Percentiles rank a stretch among this genome's conserved stretches.
These are phyloP conservation scores for Carpatolechia fugitivella DNA, from an alignment of 2,888 invertebrate genomes.

Conservation along the genomic window DNA sequence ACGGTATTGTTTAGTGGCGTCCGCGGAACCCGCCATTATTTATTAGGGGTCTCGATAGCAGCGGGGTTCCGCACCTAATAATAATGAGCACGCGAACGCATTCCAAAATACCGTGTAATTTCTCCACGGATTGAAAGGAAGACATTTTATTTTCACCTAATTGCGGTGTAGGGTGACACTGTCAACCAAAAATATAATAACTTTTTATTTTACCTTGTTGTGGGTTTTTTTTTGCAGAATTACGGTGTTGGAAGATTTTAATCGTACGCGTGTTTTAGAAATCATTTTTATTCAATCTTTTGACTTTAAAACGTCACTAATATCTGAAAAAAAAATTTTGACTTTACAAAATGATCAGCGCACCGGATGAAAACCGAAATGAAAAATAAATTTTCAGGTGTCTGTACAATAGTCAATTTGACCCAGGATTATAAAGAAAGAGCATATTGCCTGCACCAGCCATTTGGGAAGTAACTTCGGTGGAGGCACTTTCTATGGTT, in stretches of 20 bases:
- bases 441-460: no score
- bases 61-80: constrained; percentile 38
- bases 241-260: no score
- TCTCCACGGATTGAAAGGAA: neutral
- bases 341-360: no score
- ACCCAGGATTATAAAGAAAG: no score
- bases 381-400: no score
- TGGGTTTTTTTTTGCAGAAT: neutral
- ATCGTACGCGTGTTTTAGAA: no score
- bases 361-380: no score
- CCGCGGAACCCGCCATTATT: constrained; percentile 36
- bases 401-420: neutral
- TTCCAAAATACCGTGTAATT: constrained; percentile 5
- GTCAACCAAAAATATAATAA: neutral
- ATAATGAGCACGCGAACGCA: constrained; percentile 47
- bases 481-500: no score
- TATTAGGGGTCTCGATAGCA: constrained; percentile 37
- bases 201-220: neutral
- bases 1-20: constrained; percentile 31
- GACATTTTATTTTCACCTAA: constrained; percentile 4
- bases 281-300: no score
- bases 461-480: no score
- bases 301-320: no score
- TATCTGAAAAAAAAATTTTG: no score
- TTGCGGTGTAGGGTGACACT: neutral